Percentiles rank a stretch among this genome's conserved stretches.
These are phyloP conservation scores for Diogma glabrata DNA, from an alignment of 2,888 invertebrate species.

Conservation along the genomic window DNA sequence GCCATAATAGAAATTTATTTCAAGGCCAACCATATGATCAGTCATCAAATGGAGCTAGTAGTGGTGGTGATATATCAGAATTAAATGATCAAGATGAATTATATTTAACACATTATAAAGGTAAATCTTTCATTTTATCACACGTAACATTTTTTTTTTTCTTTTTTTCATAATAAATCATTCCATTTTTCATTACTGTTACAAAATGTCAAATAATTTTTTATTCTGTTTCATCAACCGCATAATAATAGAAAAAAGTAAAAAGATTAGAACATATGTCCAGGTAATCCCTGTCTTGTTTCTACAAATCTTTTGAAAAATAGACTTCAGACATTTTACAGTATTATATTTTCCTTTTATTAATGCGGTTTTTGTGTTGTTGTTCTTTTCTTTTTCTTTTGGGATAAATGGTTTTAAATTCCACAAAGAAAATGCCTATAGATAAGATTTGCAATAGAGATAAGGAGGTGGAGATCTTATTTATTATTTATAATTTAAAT, in stretches of 20 bases:
- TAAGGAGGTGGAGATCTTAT: too few species aligned
- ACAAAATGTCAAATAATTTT: not conserved
- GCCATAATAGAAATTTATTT: constrained; percentile 31
- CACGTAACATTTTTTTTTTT: too few species aligned
- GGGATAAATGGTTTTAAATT: too few species aligned
- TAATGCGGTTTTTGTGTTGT: too few species aligned
- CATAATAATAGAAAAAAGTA: not conserved
- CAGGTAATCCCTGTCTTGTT: constrained; percentile 10
- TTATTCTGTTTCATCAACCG: not conserved
- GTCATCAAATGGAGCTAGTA: constrained; percentile 22
- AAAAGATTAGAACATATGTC: constrained; percentile 8
- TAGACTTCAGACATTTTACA: too few species aligned
- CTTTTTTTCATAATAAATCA: too few species aligned
- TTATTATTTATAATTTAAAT: too few species aligned
- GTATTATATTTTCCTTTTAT: too few species aligned
- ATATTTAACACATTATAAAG: constrained; percentile 30
- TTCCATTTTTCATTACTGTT: not conserved
- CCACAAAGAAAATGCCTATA: too few species aligned
- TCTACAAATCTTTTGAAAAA: constrained; percentile 8
- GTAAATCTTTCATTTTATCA: constrained; percentile 28
- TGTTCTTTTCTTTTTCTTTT: too few species aligned
- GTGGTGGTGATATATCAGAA: constrained; percentile 20
- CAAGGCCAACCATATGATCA: constrained; percentile 28
- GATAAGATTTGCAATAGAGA: too few species aligned
- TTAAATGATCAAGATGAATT: constrained; percentile 33